Percentiles rank a stretch among this genome's conserved stretches.
Conservation (phyloP, 64 coral and sea anemone genomes). For the Pachyseris speciosa region DNA sequence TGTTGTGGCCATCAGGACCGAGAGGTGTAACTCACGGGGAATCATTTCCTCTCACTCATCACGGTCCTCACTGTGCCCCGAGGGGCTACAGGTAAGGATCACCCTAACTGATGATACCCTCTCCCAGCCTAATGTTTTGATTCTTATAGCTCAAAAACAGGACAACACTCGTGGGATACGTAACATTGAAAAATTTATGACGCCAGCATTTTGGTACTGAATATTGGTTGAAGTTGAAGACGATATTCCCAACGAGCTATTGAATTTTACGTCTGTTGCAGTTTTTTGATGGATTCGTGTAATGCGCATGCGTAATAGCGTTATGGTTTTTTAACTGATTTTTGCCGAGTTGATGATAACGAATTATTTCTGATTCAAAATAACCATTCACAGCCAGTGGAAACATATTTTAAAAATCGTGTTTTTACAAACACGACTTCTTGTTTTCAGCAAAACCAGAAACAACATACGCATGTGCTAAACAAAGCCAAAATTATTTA, state of each 20-base stretch:
- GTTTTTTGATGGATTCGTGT: not conserved
- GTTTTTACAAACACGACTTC: no score
- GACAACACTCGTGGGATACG: not conserved
- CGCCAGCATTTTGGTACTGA: not conserved
- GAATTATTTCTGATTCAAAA: no score
- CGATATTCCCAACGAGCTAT: no score
- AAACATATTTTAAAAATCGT: no score
- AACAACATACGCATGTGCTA: no score
- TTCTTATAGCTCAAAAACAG: not conserved
- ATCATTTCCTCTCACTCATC: constrained; percentile 86
- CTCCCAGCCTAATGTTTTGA: rapidly evolving
- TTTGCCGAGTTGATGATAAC: not conserved
- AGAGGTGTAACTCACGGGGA: constrained; percentile 83
- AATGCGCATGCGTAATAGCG: not conserved
- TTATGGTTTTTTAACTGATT: not conserved
- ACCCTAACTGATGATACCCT: constrained; percentile 79
- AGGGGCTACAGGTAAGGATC: constrained; percentile 92
- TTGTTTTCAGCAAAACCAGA: no score
- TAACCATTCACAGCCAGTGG: no score
- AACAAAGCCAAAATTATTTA: no score
- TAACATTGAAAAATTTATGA: not conserved
- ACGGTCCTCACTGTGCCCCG: constrained; percentile 86
- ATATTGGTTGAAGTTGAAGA: not conserved
- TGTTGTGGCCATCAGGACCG: constrained; percentile 62
- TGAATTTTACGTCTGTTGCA: not conserved